Evolutionary conservation across 1,140 invertebrate species (phyloP).

Genomic region (Asobara japonica): DNA sequence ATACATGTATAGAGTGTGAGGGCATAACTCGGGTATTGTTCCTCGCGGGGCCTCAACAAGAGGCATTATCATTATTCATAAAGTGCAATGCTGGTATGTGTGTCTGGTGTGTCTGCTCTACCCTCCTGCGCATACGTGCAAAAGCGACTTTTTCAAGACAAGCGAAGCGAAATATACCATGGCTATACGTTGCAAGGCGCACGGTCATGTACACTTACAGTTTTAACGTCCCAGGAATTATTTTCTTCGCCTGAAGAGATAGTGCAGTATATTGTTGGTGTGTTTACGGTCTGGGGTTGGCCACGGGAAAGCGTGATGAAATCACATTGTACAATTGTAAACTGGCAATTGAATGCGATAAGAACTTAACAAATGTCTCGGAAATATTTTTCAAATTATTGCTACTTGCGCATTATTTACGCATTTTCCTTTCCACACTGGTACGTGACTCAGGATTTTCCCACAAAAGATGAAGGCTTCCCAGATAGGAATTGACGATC

Average conservation of each 20-base stretch:
- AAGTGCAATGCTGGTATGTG: conserved; percentile 20
- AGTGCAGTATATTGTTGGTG: conserved; percentile 12
- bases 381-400: conserved; percentile 16
- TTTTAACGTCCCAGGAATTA: conserved; percentile 21
- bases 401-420: conserved; percentile 21
- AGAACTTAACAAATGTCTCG: conserved; percentile 26
- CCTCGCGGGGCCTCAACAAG: conserved; percentile 31
- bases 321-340: conserved; percentile 37
- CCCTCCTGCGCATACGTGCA: conserved; percentile 5
- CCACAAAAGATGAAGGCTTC: too few relatives aligned
- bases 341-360: conserved; percentile 32
- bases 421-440: not conserved
- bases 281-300: conserved; percentile 4
- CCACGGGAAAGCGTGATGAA: conserved; percentile 27
- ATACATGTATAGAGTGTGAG: not conserved
- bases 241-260: conserved; percentile 19
- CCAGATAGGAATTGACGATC: too few relatives aligned
- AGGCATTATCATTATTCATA: conserved; percentile 46
- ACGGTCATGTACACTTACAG: conserved; percentile 5
- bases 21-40: conserved; percentile 43
- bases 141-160: conserved; percentile 22
- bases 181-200: not conserved
- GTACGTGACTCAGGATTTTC: not conserved
- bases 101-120: not conserved
- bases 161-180: conserved; percentile 26